Base-by-base conservation (phyloP, 2,888 invertebrate species). In the Andrena praecox region DNA sequence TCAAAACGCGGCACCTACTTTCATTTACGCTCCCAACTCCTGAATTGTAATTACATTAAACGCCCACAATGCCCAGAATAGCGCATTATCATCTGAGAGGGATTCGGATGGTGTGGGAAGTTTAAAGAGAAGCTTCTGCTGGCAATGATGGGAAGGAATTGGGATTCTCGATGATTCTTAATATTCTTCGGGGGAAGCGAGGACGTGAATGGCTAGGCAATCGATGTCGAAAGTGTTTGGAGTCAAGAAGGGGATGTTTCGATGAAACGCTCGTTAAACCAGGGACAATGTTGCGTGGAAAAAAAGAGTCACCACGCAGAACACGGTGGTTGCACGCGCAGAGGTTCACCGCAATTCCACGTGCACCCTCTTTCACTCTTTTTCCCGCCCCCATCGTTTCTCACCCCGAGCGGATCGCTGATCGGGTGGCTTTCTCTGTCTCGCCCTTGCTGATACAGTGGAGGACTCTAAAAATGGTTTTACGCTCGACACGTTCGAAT, bases 311-410 rank as follows among this genome's bases (percentile, higher is more conserved):
- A 60, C 54, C 81, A 82, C 81, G 79, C 74, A 73, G 71, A 80
- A 80, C 80, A 73, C 80, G 69, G 67, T 75, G 81, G 73, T 75
- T 79, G 77, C 80, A 76, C 85, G 70, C 83, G 80, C 85, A 33
- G 77, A 77, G 81, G 82, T 80, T 84, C 71, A 82, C 84, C 86
- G 77, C 86, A 87, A 87, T 82, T 80, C 82, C 82, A 52, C 84
- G 71, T 80, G 64, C 76, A 76, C 73, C 76, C 80, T 83, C 73
- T 77, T 76, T 74, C 77, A 64, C 77, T 83, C 72, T 75, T 73
- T 75, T 80, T 69, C 79, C 73, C 73, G 42, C 72, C 76, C 82
- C 59, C 64, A 69, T 82, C 80, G 82, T 72, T 60, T 67, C 67
- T 75, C 77, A 79, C 71, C 67, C 68, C 63, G 74, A n/a, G 66